phyloP scores from a whole-genome alignment of 2,888 invertebrate genomes.

The Dynastes maya region DNA sequence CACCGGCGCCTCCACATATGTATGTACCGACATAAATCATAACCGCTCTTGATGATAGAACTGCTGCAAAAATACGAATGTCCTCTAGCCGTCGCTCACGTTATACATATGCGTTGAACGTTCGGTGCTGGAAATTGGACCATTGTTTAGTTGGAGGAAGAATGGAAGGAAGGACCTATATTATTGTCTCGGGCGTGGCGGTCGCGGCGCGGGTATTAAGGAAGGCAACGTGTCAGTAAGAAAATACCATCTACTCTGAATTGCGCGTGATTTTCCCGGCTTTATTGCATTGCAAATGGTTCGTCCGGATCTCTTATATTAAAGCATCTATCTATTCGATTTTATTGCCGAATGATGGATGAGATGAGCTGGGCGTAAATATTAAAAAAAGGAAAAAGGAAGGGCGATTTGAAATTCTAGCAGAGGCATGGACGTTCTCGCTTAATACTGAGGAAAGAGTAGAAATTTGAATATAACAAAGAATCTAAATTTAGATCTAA shows the following conservation, averaged over 20 bases:
- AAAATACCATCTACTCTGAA: constrained; percentile 27
- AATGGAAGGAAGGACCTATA: constrained; percentile 9
- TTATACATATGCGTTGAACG: not conserved
- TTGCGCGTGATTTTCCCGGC: constrained; percentile 29
- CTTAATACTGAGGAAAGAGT: no score
- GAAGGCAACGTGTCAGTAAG: constrained; percentile 23
- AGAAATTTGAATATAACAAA: no score
- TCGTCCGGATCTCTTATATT: constrained; percentile 25
- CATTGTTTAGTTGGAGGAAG: constrained; percentile 12
- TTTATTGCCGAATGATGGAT: constrained; percentile 21
- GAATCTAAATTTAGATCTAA: no score
- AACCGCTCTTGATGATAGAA: not conserved
- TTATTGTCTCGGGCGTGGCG: constrained; percentile 10
- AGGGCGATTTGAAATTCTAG: no score
- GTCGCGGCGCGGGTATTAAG: constrained; percentile 15
- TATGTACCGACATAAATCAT: no score
- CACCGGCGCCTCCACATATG: no score
- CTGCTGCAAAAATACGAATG: not conserved
- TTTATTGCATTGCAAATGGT: constrained; percentile 38
- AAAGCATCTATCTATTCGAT: constrained; percentile 22
- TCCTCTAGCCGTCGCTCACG: not conserved
- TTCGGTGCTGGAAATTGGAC: constrained; percentile 21
- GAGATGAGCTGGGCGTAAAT: constrained; percentile 6
- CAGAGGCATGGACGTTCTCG: no score
- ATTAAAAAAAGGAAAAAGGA: not conserved